Evolutionary conservation across 92 coral and sea anemone species (phyloP).

Genomic region (Chrysogorgia sp.): DNA sequence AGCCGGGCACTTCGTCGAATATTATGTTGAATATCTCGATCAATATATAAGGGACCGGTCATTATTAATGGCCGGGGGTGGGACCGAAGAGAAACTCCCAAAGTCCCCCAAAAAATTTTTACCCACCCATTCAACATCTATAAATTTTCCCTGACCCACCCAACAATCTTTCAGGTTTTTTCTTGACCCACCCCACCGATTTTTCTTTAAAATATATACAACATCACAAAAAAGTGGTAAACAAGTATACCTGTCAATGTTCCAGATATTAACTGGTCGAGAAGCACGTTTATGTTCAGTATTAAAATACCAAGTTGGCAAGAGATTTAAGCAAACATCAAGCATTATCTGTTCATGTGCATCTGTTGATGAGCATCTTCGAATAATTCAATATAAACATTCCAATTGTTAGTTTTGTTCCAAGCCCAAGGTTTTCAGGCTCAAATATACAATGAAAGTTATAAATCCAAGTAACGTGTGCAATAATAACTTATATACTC

Average conservation of each 20-base stretch:
- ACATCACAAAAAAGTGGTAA: too few species aligned
- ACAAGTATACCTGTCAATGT: slow-evolving; percentile 23
- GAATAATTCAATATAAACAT: slow-evolving; percentile 16
- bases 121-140: too few species aligned
- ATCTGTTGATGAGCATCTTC: slow-evolving; percentile 20
- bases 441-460: slow-evolving; percentile 21
- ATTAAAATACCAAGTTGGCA: slow-evolving; percentile 23
- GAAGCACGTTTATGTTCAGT: slow-evolving; percentile 21
- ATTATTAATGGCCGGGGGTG: too few species aligned
- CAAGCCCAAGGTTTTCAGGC: slow-evolving; percentile 18
- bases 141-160: too few species aligned
- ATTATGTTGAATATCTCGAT: too few species aligned
- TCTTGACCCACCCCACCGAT: too few species aligned
- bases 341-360: slow-evolving; percentile 28
- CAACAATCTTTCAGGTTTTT: too few species aligned
- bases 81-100: too few species aligned
- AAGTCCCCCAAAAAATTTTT: too few species aligned
- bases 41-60: too few species aligned
- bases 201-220: too few species aligned
- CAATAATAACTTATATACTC: slow-evolving; percentile 18
- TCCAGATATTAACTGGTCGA: slow-evolving; percentile 20
- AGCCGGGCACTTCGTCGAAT: too few species aligned
- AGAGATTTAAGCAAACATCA: slow-evolving; percentile 22
- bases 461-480: slow-evolving; percentile 8
- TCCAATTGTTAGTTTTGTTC: slow-evolving; percentile 10